phyloP scores from a whole-genome alignment of 1,140 invertebrate genomes.

The Venturia canescens region DNA sequence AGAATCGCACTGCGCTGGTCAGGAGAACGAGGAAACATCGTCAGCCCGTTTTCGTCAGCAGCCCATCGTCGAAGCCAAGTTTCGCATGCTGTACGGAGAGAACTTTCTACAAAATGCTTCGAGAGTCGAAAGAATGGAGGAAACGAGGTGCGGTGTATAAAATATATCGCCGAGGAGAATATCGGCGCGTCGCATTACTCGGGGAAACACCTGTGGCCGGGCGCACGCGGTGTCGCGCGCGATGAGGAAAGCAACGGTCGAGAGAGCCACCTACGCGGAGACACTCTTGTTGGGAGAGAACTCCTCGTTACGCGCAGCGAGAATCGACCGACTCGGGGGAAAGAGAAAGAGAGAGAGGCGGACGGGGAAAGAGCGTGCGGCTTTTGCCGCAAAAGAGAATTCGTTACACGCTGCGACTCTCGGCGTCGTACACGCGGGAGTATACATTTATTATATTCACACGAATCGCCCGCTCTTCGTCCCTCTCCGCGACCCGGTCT shows the following conservation, averaged over 20 bases:
- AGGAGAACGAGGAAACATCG: no score
- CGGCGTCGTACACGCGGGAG: background rate
- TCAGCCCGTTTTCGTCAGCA: no score
- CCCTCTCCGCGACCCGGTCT: background rate
- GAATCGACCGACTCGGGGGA: no score
- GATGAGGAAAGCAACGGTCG: conserved; percentile 46
- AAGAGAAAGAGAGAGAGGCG: background rate
- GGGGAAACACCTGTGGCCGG: conserved; percentile 63
- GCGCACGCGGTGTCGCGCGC: conserved; percentile 52
- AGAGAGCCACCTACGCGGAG: background rate
- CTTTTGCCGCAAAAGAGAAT: conserved; percentile 32
- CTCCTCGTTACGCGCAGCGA: conserved; percentile 31
- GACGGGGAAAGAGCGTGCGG: background rate
- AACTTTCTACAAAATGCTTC: conserved; percentile 50
- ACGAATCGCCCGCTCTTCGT: background rate
- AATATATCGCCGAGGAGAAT: conserved; percentile 60
- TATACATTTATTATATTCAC: conserved; percentile 38
- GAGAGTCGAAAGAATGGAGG: conserved; percentile 38
- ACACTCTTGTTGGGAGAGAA: conserved; percentile 42
- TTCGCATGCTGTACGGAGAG: no score
- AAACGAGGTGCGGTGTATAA: conserved; percentile 54
- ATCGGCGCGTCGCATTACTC: conserved; percentile 60
- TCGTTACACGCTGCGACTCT: conserved; percentile 26
- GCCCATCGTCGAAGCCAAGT: no score
- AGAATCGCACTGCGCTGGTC: no score